Evolutionary conservation across 2,113 vertebrate genomes (phyloP), one percentile per base, ranked within the genome.

Genomic region (Anoplopoma fimbria): DNA sequence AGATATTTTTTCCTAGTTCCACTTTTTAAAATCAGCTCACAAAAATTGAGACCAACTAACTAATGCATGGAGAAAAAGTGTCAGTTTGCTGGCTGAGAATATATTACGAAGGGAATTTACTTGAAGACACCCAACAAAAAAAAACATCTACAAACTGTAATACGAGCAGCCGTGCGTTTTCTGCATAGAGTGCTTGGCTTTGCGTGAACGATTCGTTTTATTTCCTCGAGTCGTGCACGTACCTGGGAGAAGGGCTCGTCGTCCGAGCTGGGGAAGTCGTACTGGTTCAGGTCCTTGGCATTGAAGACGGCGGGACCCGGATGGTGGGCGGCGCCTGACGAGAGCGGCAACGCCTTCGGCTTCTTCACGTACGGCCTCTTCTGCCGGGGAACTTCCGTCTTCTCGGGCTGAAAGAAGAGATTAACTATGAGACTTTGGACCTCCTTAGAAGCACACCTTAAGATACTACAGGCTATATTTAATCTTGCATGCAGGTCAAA

Each of bases 311-410:
- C 95, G 55, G 97, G 97, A 88, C 97, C 95, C 14, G 95, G 89
- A 88, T 98, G 97, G 85, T 97, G 97, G 64, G 96, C 84, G 73
- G 91, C 8, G 29, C 96, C 95, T 2, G 91, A 83, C 12, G 90
- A 92, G 88, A 96, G 95, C 19, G 97, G 96, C 85, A 96, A 94
- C 85, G 96, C 93, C 95, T 99, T 99, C 91, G 96, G 97, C 92
- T 99, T 99, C 95, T 99, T 99, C 90, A 99, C 98, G 9, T 99
- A 99, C 88, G 98, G 99, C 91, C 98, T 96, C 94, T 99, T 99
- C 53, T 97, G 97, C 77, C 98, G 94, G 84, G 96, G 96, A 91
- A 96, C 94, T 89, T 99, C 98, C 0, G 95, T 88, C 94, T 99
- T 99, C 92, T 99, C 98, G 33, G 97, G 97, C 98, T 99, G 9